These are phyloP conservation scores for Antheraea assamensis DNA, from an alignment of 2,888 invertebrate species.

Conservation along the genomic window DNA sequence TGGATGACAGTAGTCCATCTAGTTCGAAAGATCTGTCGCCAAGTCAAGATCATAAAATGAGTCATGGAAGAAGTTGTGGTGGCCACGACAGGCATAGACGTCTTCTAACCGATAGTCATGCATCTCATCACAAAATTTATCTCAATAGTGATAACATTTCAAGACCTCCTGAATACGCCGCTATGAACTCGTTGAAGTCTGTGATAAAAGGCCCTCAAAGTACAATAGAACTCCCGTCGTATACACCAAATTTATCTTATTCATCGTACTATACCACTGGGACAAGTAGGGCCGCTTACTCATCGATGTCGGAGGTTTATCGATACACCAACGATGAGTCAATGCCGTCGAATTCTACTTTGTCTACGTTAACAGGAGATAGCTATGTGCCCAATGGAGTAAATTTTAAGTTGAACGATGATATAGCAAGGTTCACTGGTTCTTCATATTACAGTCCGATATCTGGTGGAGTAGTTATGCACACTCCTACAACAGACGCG, in stretches of 20 bases:
- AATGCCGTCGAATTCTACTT: conserved; percentile 64
- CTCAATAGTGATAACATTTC: conserved; percentile 56
- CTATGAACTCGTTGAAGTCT: conserved; percentile 60
- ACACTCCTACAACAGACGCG: conserved; percentile 56
- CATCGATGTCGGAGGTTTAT: conserved; percentile 74
- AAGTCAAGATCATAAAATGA: conserved; percentile 70
- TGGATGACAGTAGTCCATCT: conserved; percentile 65
- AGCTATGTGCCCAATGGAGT: conserved; percentile 73
- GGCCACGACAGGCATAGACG: conserved; percentile 74
- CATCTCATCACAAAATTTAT: conserved; percentile 68
- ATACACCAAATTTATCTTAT: conserved; percentile 72
- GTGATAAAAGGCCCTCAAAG: conserved; percentile 66
- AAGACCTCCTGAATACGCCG: conserved; percentile 65
- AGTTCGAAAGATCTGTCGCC: conserved; percentile 71
- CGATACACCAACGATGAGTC: conserved; percentile 74
- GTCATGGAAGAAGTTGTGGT: conserved; percentile 71
- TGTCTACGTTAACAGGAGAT: conserved; percentile 62
- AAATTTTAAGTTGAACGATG: conserved; percentile 67
- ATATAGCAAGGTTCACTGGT: conserved; percentile 59
- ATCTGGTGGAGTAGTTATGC: conserved; percentile 57
- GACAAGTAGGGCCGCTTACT: conserved; percentile 65
- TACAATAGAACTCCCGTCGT: conserved; percentile 66
- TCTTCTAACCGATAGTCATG: conserved; percentile 66
- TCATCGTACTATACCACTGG: conserved; percentile 67
- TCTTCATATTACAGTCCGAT: conserved; percentile 64